A percentile compares a stretch with the other conserved stretches of the same genome.
These are phyloP conservation scores for Danio kyathit DNA, from an alignment of 2,797 vertebrate species.

Conservation along the genomic window DNA sequence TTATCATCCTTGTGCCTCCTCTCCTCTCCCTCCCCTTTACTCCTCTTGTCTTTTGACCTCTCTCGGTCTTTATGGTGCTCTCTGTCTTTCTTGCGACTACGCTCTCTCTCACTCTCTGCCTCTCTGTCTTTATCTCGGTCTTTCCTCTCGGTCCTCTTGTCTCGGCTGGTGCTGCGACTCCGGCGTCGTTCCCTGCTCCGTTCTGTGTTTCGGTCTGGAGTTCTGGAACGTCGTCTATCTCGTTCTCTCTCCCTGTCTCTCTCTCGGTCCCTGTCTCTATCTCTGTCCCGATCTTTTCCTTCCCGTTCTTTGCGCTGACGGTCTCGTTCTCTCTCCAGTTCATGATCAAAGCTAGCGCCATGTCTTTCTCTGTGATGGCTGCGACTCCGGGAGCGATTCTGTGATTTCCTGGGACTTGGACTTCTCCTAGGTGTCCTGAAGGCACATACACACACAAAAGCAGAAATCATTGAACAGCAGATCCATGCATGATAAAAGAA, in stretches of 20 bases:
- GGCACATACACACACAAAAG: accelerated
- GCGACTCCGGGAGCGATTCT: constrained; percentile 93
- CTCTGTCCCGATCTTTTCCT: constrained; percentile 69
- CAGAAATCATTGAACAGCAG: background rate
- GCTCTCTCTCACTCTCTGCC: constrained; percentile 85
- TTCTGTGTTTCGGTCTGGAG: constrained; percentile 84
- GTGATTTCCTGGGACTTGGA: constrained; percentile 88
- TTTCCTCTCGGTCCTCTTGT: constrained; percentile 86
- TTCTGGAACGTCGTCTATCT: constrained; percentile 90
- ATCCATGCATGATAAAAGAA: background rate
- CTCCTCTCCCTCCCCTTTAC: constrained; percentile 84
- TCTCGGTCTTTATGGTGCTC: constrained; percentile 86
- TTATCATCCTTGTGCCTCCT: constrained; percentile 85
- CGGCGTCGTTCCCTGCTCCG: constrained; percentile 87
- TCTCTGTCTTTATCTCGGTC: constrained; percentile 84
- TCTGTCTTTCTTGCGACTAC: constrained; percentile 77
- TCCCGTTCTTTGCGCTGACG: constrained; percentile 81
- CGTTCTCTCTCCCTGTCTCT: constrained; percentile 82
- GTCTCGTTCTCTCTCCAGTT: constrained; percentile 91
- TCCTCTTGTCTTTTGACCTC: constrained; percentile 91
- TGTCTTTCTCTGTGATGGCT: constrained; percentile 93
- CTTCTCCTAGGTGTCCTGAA: constrained; percentile 90
- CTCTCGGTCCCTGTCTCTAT: constrained; percentile 67
- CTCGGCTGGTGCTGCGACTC: constrained; percentile 87
- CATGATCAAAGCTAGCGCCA: constrained; percentile 93